Evolutionary conservation across 1,140 invertebrate genomes (phyloP), one percentile per base, ranked within the genome.

Genomic region (Brachionus angularis): DNA sequence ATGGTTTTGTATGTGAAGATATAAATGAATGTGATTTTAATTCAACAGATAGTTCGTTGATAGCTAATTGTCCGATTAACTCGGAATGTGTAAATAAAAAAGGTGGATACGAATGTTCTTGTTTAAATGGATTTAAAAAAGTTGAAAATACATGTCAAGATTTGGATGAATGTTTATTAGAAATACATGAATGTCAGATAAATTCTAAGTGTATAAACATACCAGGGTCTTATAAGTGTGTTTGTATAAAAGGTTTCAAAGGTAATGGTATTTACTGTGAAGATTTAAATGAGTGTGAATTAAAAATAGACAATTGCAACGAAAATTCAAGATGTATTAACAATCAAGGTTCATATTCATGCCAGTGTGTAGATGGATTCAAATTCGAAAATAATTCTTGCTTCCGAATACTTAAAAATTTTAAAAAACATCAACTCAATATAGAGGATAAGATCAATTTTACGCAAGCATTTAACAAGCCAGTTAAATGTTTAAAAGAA

Each of bases 271-370:
- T 67, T 5, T 46, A 47, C 31, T 67, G 62, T 18, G 42, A 67
- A 10, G 62, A 67, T 47, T 25, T 67, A 21, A 50, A 67, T 49
- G 62, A 67, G 44, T 67, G 62, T 47, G 42, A 50, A n/a, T 1
- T n/a, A 36, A 50, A 36, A 18, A 7, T 67, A 16, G 25, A n/a
- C 10, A 27, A 25, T 10, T 67, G 62, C 47, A 21, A 39, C 8
- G 8, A 21, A 34, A 67, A 67, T 47, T 47, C 62, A 1, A 27
- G 33, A 47, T 67, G 62, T 50, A 14, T 21, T 1, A 67, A 67
- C 23, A 47, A 29, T 29, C 16, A 21, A 31, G 62, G 62, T 67
- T 47, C 62, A 21, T 67, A 47, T 46, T 5, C 5, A 10, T 67
- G 62, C 29, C 21, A 18, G 18, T 67, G 62, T n/a, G 33, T 23